A percentile compares a stretch with the other conserved stretches of the same genome.
Evolutionary conservation across 1,140 invertebrate species (phyloP).

Genomic region (Arion vulgaris): DNA sequence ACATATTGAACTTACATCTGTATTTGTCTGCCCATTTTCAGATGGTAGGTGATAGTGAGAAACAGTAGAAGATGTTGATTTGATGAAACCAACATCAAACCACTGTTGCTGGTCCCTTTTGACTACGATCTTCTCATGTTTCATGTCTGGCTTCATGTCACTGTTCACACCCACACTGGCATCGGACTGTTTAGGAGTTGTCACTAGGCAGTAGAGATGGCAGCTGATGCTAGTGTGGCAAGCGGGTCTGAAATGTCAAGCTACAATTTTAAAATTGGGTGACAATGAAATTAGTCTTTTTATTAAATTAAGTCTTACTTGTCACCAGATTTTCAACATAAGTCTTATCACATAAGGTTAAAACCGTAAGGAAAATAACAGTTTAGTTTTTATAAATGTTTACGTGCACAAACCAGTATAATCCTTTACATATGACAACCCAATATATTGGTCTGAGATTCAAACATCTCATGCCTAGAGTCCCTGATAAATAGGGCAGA

Average conservation of each 20-base stretch:
- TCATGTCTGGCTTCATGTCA: constrained; percentile 30
- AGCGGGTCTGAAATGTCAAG: constrained; percentile 75
- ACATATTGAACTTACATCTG: constrained; percentile 64
- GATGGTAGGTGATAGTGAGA: constrained; percentile 79
- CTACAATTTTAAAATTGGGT: not conserved
- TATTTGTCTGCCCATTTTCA: constrained; percentile 68
- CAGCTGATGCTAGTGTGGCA: constrained; percentile 82
- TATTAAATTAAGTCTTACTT: too few species aligned
- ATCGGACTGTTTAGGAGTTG: constrained; percentile 16
- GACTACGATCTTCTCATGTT: constrained; percentile 51
- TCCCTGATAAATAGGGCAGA: too few species aligned
- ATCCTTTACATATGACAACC: too few species aligned
- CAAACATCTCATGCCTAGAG: too few species aligned
- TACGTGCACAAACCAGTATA: too few species aligned
- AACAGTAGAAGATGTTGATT: constrained; percentile 80
- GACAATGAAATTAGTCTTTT: too few species aligned
- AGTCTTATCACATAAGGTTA: too few species aligned
- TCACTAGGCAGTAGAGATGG: constrained; percentile 75
- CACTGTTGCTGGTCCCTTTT: constrained; percentile 79
- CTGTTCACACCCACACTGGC: constrained; percentile 18
- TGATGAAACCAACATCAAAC: constrained; percentile 89
- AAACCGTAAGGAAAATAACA: too few species aligned
- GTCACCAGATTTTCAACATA: too few species aligned
- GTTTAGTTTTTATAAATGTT: too few species aligned
- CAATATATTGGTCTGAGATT: too few species aligned